phyloP scores from a whole-genome alignment of 1,140 invertebrate genomes.

The Amyelois transitella region DNA sequence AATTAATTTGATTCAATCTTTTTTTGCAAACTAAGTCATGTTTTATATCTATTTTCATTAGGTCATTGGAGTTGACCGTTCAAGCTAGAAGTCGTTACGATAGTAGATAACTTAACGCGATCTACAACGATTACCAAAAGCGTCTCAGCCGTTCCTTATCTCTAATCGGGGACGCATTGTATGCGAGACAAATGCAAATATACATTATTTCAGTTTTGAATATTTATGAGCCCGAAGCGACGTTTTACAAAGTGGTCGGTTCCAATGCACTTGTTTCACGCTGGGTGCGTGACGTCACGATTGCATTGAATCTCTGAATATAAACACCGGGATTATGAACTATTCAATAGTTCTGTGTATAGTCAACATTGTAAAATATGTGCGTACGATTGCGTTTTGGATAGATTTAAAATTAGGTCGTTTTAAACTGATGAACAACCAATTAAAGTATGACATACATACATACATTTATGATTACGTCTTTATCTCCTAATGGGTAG shows the following conservation, averaged over 20 bases:
- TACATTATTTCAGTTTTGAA: not conserved
- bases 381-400: too few species aligned
- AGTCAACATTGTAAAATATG: too few species aligned
- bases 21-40: not conserved
- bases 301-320: slow-evolving; percentile 16
- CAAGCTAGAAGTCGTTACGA: not conserved
- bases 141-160: not conserved
- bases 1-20: too few species aligned
- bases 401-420: too few species aligned
- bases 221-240: slow-evolving; percentile 24
- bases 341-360: not conserved
- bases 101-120: not conserved
- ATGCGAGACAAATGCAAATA: slow-evolving; percentile 4
- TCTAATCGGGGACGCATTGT: slow-evolving; percentile 20
- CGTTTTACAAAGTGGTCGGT: slow-evolving; percentile 34
- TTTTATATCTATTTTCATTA: slow-evolving; percentile 1
- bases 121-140: slow-evolving; percentile 3
- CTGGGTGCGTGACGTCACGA: slow-evolving; percentile 42
- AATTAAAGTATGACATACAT: too few species aligned
- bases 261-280: slow-evolving; percentile 31
- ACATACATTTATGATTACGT: too few species aligned
- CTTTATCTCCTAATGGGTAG: too few species aligned
- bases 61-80: not conserved
- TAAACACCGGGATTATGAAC: not conserved
- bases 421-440: too few species aligned